phyloP scores from a whole-genome alignment of 2,888 invertebrate genomes.

The Acronicta alni region DNA sequence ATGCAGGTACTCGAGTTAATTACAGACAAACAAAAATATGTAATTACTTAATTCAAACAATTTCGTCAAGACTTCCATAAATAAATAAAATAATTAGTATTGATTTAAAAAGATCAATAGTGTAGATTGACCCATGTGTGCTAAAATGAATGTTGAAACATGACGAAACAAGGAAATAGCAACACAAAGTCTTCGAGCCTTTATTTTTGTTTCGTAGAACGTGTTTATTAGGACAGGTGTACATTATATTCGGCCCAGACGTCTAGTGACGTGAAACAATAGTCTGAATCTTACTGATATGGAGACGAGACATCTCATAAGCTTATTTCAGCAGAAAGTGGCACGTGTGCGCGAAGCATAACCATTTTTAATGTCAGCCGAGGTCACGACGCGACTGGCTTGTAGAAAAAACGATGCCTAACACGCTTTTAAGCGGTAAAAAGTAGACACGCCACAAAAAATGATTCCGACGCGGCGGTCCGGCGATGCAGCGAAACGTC shows the following conservation, averaged over 20 bases:
- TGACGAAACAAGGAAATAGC: conserved; percentile 41
- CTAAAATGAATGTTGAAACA: conserved; percentile 46
- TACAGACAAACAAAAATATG: no score
- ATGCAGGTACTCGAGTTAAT: no score
- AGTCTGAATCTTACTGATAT: conserved; percentile 43
- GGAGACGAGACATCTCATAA: conserved; percentile 45
- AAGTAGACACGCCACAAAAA: conserved; percentile 82
- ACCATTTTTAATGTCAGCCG: conserved; percentile 82
- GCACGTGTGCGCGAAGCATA: conserved; percentile 77
- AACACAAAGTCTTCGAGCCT: conserved; percentile 32
- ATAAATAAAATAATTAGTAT: conserved; percentile 20
- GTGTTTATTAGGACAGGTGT: conserved; percentile 44
- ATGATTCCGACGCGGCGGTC: conserved; percentile 69
- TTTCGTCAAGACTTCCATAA: conserved; percentile 17
- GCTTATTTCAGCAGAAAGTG: conserved; percentile 58
- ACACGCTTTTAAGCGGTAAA: conserved; percentile 75
- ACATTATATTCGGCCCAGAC: conserved; percentile 44
- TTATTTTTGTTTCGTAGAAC: conserved; percentile 45
- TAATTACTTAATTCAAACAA: not conserved
- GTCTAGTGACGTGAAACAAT: conserved; percentile 27
- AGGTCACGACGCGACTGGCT: conserved; percentile 82
- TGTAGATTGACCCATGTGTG: conserved; percentile 28
- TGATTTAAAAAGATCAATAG: conserved; percentile 27
- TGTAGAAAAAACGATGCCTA: conserved; percentile 78
- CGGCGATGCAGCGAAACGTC: conserved; percentile 38